A percentile compares a stretch with the other conserved stretches of the same genome.
Evolutionary conservation across 1,140 invertebrate genomes (phyloP).

Genomic region (Psix sp.): DNA sequence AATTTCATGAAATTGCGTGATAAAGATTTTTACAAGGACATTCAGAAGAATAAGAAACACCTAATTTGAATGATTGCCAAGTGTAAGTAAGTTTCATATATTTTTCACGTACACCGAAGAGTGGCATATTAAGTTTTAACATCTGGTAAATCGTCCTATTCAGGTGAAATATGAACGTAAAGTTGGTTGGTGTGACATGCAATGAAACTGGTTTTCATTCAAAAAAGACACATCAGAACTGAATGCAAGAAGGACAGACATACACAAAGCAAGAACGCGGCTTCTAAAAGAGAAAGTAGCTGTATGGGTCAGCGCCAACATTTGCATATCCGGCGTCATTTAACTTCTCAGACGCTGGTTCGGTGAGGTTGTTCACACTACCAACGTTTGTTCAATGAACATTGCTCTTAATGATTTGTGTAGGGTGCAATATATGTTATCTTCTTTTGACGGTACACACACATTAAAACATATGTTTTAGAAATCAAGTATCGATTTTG

Average conservation of each 20-base stretch:
- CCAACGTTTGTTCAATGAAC: slow-evolving; percentile 63
- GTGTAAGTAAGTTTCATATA: slow-evolving; percentile 37
- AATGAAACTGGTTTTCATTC: slow-evolving; percentile 67
- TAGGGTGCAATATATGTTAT: not conserved
- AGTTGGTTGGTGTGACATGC: slow-evolving; percentile 34
- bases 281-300: slow-evolving; percentile 50
- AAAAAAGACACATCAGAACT: slow-evolving; percentile 32
- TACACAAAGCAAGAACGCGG: slow-evolving; percentile 20
- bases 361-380: slow-evolving; percentile 69
- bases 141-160: slow-evolving; percentile 49
- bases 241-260: slow-evolving; percentile 32
- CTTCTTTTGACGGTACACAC: too few relatives aligned
- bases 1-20: slow-evolving; percentile 6
- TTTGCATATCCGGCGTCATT: slow-evolving; percentile 72
- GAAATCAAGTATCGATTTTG: too few relatives aligned
- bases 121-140: slow-evolving; percentile 47
- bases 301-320: slow-evolving; percentile 58
- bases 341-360: slow-evolving; percentile 59
- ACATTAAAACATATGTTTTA: too few relatives aligned
- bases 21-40: slow-evolving; percentile 11
- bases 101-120: slow-evolving; percentile 19
- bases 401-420: slow-evolving; percentile 31
- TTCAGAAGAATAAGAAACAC: slow-evolving; percentile 14
- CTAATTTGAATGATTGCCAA: slow-evolving; percentile 43
- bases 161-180: slow-evolving; percentile 44